Evolutionary conservation across 2,888 invertebrate species (phyloP).

Genomic region (Trachelus tabidus): DNA sequence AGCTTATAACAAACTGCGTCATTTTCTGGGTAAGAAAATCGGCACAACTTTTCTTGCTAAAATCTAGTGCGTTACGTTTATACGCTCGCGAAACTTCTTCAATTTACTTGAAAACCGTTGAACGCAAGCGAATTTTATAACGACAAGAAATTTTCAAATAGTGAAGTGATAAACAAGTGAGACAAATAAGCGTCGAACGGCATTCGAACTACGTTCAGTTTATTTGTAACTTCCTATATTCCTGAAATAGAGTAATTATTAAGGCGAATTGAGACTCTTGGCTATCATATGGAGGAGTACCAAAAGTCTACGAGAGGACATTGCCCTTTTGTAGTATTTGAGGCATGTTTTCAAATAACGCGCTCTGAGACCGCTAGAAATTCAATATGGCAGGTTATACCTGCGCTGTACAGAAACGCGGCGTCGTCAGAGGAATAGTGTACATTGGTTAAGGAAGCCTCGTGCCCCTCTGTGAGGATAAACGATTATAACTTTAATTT

Average conservation of each 20-base stretch:
- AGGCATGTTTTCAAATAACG: conserved; percentile 12
- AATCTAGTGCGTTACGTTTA: background rate
- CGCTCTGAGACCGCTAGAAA: conserved; percentile 35
- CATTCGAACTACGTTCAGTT: background rate
- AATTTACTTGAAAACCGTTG: background rate
- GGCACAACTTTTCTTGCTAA: background rate
- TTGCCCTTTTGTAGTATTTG: background rate
- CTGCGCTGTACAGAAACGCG: conserved; percentile 22
- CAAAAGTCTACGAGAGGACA: background rate
- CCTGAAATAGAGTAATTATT: background rate
- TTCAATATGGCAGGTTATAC: conserved; percentile 39
- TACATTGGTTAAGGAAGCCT: conserved; percentile 7
- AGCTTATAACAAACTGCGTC: background rate
- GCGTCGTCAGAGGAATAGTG: conserved; percentile 34
- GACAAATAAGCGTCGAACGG: background rate
- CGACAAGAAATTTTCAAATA: background rate
- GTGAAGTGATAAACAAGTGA: background rate
- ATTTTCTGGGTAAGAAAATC: background rate
- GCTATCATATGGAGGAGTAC: background rate
- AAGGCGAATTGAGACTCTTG: background rate
- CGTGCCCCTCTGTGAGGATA: background rate
- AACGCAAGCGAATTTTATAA: background rate
- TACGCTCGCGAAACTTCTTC: background rate
- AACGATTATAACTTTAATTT: background rate
- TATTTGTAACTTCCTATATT: background rate